A percentile compares a stretch with the other conserved stretches of the same genome.
Conservation (phyloP, 2,113 vertebrate species). For the Eurystomus gularis region DNA sequence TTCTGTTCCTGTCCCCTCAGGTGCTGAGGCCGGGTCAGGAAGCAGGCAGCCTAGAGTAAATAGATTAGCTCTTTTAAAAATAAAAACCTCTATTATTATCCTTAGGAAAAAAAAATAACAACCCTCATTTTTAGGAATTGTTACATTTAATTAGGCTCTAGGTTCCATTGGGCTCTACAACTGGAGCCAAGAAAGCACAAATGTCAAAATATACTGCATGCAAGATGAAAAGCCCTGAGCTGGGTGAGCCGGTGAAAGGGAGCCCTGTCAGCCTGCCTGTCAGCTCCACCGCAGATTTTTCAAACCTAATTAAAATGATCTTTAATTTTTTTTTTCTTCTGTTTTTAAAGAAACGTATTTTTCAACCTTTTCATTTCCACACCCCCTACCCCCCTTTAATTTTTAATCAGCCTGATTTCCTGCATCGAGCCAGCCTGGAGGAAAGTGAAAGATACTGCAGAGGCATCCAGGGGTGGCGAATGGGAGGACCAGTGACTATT, state of each 20-base stretch:
- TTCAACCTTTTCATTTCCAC: background rate
- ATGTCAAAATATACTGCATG: conserved; percentile 69
- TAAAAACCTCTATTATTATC: conserved; percentile 70
- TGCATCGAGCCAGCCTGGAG: background rate
- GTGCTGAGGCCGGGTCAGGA: conserved; percentile 72
- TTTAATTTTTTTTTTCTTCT: background rate
- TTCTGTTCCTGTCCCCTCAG: conserved; percentile 72
- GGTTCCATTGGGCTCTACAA: conserved; percentile 65
- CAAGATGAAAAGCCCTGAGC: conserved; percentile 44
- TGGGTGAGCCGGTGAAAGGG: background rate
- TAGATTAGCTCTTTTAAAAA: conserved; percentile 67
- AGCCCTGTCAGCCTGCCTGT: conserved; percentile 63
- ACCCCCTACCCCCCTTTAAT: background rate
- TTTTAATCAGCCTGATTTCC: conserved; percentile 43
- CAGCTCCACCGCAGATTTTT: conserved; percentile 9
- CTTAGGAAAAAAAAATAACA: conserved; percentile 57
- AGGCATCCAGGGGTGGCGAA: background rate
- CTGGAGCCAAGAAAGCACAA: conserved; percentile 45
- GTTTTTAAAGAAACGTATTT: conserved; percentile 45
- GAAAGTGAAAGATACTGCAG: background rate
- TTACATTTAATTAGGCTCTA: conserved; percentile 68
- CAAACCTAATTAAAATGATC: conserved; percentile 71
- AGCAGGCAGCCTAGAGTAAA: conserved; percentile 71
- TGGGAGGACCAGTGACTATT: background rate
- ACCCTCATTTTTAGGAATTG: conserved; percentile 69